Base-by-base conservation (phyloP, 2,113 vertebrate genomes). In the Catharus fuscescens region DNA sequence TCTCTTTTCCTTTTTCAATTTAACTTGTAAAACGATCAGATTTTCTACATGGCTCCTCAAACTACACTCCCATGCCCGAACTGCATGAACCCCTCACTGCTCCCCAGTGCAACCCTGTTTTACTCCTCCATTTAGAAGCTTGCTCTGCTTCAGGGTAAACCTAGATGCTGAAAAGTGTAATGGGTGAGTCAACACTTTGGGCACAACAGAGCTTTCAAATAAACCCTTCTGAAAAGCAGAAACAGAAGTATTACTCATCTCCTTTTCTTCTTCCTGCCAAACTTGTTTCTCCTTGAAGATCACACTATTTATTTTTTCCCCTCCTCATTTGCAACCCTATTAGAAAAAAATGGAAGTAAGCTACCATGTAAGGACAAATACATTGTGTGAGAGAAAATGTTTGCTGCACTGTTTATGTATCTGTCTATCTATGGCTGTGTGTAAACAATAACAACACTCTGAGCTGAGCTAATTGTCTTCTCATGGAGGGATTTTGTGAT, bases 191-290 rank as follows among this genome's bases (percentile, higher is more conserved):
- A 90, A 88, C 62, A 47, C 62, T 93, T 87, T 15, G 56, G 67
- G 82, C 34, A 85, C 59, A 80, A 88, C 42, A 62, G 54, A 90
- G 64, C 62, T 93, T 93, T 83, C 90, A 97, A 70, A 91, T 65
- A 91, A 91, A 93, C 66, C 44, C 79, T 48, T 90, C 81, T 80
- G 62, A 92, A 91, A 90, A 95, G 71, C 36, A 94, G 84, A 95
- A 95, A 88, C 87, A 90, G 62, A 92, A 83, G 67, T 66, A 86
- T 92, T 94, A 94, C 59, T 95, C 89, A 90, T 90, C 54, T 80
- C 34, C n/a, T 90, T 88, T 81, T 77, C 72, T 86, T 62, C 79
- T 86, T 70, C 53, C 66, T 90, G 88, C 67, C 85, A 90, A 91
- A 88, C 59, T 92, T 85, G 8, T 56, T 91, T 92, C 69, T 87